A percentile compares a stretch with the other conserved stretches of the same genome.
Evolutionary conservation across 2,888 invertebrate species (phyloP).

Genomic region (Scaptomyza parva): DNA sequence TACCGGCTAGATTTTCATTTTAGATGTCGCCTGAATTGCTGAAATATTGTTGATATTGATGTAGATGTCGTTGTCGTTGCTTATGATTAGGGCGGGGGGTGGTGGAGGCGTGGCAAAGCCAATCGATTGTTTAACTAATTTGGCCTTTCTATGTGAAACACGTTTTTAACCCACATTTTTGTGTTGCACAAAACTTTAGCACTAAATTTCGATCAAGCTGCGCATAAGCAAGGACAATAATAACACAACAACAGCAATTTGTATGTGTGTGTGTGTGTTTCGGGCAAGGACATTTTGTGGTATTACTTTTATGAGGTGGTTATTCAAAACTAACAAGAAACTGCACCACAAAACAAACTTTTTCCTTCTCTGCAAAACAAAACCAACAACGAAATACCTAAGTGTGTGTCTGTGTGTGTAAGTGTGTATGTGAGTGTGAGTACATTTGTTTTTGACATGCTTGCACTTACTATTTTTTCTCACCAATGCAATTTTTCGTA

Average conservation of each 20-base stretch:
- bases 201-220: slow-evolving; percentile 58
- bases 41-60: slow-evolving; percentile 39
- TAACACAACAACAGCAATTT: slow-evolving; percentile 32
- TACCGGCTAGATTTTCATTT: slow-evolving; percentile 78
- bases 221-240: slow-evolving; percentile 17
- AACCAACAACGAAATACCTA: slow-evolving; percentile 24
- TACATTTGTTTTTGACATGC: slow-evolving; percentile 65
- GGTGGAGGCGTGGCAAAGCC: slow-evolving; percentile 51
- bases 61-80: slow-evolving; percentile 34
- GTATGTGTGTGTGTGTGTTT: too few relatives aligned
- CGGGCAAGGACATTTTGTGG: slow-evolving; percentile 68
- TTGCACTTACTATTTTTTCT: slow-evolving; percentile 41
- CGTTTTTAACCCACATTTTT: slow-evolving; percentile 45
- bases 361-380: slow-evolving; percentile 8
- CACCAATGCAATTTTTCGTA: slow-evolving; percentile 50
- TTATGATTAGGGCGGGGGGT: slow-evolving; percentile 64
- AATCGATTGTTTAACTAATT: slow-evolving; percentile 74
- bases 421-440: slow-evolving; percentile 35
- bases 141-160: slow-evolving; percentile 44
- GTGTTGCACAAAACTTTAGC: slow-evolving; percentile 42
- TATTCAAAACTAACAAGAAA: slow-evolving; percentile 68
- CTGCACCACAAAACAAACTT: slow-evolving; percentile 50
- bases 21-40: slow-evolving; percentile 65
- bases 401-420: slow-evolving; percentile 21
- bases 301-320: slow-evolving; percentile 70